These are phyloP conservation scores for Coturnix japonica DNA, from an alignment of 2,113 vertebrate genomes.

Conservation along the genomic window DNA sequence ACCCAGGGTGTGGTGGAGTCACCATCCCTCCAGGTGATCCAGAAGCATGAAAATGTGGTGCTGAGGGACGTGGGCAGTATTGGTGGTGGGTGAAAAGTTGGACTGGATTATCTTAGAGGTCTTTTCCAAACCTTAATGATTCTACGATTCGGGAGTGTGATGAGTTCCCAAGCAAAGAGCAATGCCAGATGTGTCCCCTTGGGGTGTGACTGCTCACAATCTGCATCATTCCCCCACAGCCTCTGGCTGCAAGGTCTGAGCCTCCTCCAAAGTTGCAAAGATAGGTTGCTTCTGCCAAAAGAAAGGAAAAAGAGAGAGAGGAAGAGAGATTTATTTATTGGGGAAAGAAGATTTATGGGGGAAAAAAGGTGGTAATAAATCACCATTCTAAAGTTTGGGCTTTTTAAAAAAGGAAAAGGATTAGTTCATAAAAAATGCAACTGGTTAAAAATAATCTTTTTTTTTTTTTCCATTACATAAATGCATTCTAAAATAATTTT, in stretches of 20 bases:
- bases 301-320: not conserved
- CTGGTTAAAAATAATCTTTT: conserved; percentile 77
- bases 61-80: no score
- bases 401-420: conserved; percentile 61
- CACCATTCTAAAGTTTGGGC: conserved; percentile 39
- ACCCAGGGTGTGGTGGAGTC: no score
- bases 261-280: not conserved
- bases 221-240: conserved; percentile 1
- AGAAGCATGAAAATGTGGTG: no score
- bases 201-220: not conserved
- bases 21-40: no score
- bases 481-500: conserved; percentile 73
- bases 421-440: conserved; percentile 75
- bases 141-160: not conserved
- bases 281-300: not conserved
- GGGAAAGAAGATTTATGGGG: conserved; percentile 60
- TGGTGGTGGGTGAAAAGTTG: no score
- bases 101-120: no score
- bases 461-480: conserved; percentile 61
- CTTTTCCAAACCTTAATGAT: no score
- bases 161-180: not conserved
- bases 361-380: conserved; percentile 60
- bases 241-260: not conserved
- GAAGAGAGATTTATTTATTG: conserved; percentile 41
- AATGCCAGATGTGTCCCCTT: not conserved